Conservation (phyloP, 2,797 vertebrate species). For the Borostomias antarcticus region DNA sequence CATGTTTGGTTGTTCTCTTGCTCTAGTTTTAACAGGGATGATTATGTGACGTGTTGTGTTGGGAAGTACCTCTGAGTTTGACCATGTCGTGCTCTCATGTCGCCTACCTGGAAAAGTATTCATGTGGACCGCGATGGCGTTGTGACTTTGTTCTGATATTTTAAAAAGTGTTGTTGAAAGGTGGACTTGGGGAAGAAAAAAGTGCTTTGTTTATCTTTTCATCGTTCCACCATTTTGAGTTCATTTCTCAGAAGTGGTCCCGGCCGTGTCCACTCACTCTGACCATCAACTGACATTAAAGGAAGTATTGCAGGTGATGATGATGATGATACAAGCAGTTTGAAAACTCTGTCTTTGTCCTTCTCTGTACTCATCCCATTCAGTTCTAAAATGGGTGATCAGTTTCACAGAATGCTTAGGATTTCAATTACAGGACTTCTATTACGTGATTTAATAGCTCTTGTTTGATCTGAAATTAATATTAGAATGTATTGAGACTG, state of each 20-base stretch:
- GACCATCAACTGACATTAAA: constrained; percentile 89
- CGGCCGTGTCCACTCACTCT: constrained; percentile 80
- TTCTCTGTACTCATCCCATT: no score
- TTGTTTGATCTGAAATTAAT: no score
- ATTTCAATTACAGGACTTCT: no score
- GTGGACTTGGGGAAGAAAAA: constrained; percentile 48
- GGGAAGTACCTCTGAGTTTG: constrained; percentile 53
- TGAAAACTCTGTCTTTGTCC: constrained; percentile 18
- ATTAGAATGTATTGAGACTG: no score
- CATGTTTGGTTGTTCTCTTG: constrained; percentile 54
- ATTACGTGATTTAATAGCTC: no score
- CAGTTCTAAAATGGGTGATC: no score
- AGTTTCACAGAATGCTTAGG: no score
- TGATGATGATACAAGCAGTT: constrained; percentile 58
- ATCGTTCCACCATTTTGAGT: constrained; percentile 61
- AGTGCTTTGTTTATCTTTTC: constrained; percentile 66
- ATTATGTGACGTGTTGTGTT: constrained; percentile 66
- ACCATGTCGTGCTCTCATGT: constrained; percentile 52
- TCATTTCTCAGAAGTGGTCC: constrained; percentile 68
- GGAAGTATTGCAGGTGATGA: constrained; percentile 82
- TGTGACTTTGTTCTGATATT: constrained; percentile 70
- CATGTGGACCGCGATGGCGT: constrained; percentile 69
- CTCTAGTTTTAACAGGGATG: constrained; percentile 44
- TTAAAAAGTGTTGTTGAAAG: constrained; percentile 63
- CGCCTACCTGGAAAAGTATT: constrained; percentile 56